These are phyloP conservation scores for Microctonus brassicae DNA, from an alignment of 2,888 invertebrate species.

Conservation along the genomic window DNA sequence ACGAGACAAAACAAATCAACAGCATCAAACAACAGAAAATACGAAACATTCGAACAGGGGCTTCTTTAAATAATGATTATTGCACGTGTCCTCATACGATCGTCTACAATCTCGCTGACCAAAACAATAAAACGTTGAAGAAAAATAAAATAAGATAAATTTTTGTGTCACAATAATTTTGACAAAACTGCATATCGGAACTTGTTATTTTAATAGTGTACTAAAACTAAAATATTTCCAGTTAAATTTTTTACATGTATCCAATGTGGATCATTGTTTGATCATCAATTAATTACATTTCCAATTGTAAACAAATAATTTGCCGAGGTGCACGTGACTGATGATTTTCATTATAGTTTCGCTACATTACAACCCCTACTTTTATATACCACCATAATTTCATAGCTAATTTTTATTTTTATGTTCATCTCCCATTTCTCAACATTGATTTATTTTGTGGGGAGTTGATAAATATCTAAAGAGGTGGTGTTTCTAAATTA, in stretches of 20 bases:
- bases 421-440: neutral
- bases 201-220: constrained; percentile 28
- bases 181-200: constrained; percentile 28
- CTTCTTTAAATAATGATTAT: constrained; percentile 41
- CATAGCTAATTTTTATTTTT: constrained; percentile 5
- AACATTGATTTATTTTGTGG: constrained; percentile 1
- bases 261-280: constrained; percentile 8
- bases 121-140: constrained; percentile 6
- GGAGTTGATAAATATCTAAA: neutral
- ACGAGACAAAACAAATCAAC: constrained; percentile 31
- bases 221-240: neutral
- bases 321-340: constrained; percentile 15
- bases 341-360: constrained; percentile 17
- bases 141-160: constrained; percentile 23
- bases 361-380: constrained; percentile 11
- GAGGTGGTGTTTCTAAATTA: neutral
- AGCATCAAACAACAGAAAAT: constrained; percentile 31
- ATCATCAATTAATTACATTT: neutral
- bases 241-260: constrained; percentile 4
- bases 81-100: constrained; percentile 42
- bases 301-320: neutral
- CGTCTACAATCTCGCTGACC: constrained; percentile 7
- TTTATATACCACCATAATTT: constrained; percentile 3
- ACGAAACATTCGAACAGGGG: constrained; percentile 40
- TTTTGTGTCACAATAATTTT: constrained; percentile 24